These are phyloP conservation scores for Phania funesta DNA, from an alignment of 2,888 invertebrate species.

Conservation along the genomic window DNA sequence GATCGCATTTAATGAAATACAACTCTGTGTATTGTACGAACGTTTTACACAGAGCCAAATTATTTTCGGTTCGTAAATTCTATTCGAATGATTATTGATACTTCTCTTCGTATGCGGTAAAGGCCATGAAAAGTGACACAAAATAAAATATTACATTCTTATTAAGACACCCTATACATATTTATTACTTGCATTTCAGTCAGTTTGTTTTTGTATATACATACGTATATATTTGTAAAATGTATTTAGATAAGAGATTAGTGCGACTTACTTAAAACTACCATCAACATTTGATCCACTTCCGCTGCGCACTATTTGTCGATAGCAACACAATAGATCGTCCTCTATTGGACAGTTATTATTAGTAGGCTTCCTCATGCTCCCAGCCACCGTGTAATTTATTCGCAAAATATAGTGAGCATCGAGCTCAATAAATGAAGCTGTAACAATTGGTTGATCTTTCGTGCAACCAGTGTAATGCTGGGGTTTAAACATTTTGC, in stretches of 20 bases:
- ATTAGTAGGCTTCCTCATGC: constrained; percentile 18
- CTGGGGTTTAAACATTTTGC: constrained; percentile 80
- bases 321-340: constrained; percentile 75
- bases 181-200: too few species aligned
- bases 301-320: constrained; percentile 73
- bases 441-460: constrained; percentile 72
- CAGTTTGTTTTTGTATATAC: neutral
- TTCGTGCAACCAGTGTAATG: constrained; percentile 81
- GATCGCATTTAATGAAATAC: too few species aligned
- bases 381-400: constrained; percentile 66
- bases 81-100: too few species aligned
- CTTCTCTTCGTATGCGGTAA: too few species aligned
- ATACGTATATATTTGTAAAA: neutral
- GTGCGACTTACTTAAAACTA: constrained; percentile 71
- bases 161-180: neutral
- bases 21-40: too few species aligned
- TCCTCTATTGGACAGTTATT: constrained; percentile 43
- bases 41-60: too few species aligned
- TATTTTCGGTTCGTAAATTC: too few species aligned
- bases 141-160: too few species aligned
- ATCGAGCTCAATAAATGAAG: constrained; percentile 69
- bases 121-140: too few species aligned
- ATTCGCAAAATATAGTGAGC: constrained; percentile 72
- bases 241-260: neutral
- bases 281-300: constrained; percentile 71